Conservation (phyloP, 2,888 invertebrate species). For the Sphaeridia pumilis region DNA sequence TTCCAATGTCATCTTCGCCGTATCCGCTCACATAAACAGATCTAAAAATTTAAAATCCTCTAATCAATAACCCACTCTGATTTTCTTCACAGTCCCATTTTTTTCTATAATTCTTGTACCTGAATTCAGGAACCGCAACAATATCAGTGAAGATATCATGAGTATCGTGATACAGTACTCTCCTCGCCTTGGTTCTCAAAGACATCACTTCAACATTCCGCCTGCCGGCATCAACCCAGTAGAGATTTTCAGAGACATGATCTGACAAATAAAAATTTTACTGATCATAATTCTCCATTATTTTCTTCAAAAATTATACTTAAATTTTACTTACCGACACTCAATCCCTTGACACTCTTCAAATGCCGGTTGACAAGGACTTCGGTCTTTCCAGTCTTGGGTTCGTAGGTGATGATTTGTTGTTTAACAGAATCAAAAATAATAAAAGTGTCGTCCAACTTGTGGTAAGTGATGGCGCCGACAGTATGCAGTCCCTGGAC, state of each 20-base stretch:
- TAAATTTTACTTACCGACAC: conserved; percentile 44
- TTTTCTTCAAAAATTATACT: background rate
- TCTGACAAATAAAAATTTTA: conserved; percentile 43
- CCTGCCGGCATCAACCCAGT: conserved; percentile 55
- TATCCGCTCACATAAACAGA: conserved; percentile 51
- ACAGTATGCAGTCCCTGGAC: conserved; percentile 40
- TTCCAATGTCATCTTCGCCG: conserved; percentile 21
- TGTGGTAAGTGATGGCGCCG: conserved; percentile 57
- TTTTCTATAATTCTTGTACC: conserved; percentile 42
- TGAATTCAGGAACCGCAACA: conserved; percentile 54
- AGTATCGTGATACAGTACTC: conserved; percentile 50
- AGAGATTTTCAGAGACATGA: conserved; percentile 57
- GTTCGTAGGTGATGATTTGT: conserved; percentile 43
- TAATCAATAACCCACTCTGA: too few relatives aligned
- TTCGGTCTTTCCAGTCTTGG: conserved; percentile 26
- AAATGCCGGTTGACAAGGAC: conserved; percentile 42
- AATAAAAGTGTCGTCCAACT: conserved; percentile 40
- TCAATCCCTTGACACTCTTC: conserved; percentile 48
- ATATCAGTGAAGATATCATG: conserved; percentile 49
- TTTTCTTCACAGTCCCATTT: background rate
- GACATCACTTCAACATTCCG: conserved; percentile 56
- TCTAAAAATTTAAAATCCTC: conserved; percentile 39
- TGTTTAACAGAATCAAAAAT: conserved; percentile 45
- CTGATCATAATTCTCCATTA: background rate
- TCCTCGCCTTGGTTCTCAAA: conserved; percentile 48